Conservation (phyloP, 92 coral and sea anemone species). For the Metridium senile region DNA sequence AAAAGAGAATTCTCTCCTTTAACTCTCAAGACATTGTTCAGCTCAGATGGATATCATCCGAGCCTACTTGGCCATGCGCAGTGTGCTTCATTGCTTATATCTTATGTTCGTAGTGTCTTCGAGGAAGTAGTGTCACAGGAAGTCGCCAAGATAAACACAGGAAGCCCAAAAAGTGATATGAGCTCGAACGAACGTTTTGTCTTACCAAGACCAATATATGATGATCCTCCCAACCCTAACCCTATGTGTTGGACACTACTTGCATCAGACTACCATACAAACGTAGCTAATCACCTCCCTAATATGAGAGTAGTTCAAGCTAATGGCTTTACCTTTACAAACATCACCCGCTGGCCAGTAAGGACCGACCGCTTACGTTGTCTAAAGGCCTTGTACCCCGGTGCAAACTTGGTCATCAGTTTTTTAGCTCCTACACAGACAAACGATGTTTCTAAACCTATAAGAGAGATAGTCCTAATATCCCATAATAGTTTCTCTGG, state of each 20-base stretch:
- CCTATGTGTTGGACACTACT: slow-evolving; percentile 97
- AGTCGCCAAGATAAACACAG: slow-evolving; percentile 26
- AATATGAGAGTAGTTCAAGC: slow-evolving; percentile 75
- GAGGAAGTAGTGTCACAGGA: slow-evolving; percentile 74
- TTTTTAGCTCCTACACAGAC: slow-evolving; percentile 55
- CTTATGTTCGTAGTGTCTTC: slow-evolving; percentile 81
- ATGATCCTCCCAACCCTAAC: slow-evolving; percentile 63
- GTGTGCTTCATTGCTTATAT: slow-evolving; percentile 79
- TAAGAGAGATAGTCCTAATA: slow-evolving; percentile 71
- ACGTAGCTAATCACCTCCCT: slow-evolving; percentile 65
- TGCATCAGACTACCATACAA: slow-evolving; percentile 75
- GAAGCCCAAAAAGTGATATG: not conserved
- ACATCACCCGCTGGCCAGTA: slow-evolving; percentile 88
- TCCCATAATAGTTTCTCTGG: slow-evolving; percentile 89
- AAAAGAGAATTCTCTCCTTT: slow-evolving; percentile 30
- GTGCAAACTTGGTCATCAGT: slow-evolving; percentile 66
- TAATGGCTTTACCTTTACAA: slow-evolving; percentile 72
- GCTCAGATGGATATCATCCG: slow-evolving; percentile 96
- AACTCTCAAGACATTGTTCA: slow-evolving; percentile 63
- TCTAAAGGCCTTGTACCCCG: slow-evolving; percentile 72
- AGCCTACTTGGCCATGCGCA: slow-evolving; percentile 97
- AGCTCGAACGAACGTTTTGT: not conserved
- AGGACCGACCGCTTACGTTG: slow-evolving; percentile 92
- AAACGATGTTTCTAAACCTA: slow-evolving; percentile 19
- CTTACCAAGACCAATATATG: slow-evolving; percentile 75